phyloP scores from a whole-genome alignment of 2,113 vertebrate species.

The Turnix velox region DNA sequence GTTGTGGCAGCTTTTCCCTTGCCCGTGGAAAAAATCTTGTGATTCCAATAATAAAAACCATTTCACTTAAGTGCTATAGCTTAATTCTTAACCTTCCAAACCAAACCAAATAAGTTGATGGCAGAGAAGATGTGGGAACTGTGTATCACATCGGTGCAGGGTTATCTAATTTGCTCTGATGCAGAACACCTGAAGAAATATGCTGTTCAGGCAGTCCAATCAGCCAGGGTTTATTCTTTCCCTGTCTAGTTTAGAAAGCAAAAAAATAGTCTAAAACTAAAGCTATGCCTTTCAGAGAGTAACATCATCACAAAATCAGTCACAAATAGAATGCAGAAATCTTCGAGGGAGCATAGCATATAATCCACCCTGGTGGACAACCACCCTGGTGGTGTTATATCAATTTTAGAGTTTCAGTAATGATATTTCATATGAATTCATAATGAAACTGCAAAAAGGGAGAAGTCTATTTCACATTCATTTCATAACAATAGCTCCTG shows the following conservation, averaged over 20 bases:
- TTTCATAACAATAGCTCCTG: constrained; percentile 8
- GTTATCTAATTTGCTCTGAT: constrained; percentile 65
- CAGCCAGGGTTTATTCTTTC: constrained; percentile 30
- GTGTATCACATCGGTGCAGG: constrained; percentile 47
- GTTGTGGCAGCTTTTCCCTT: constrained; percentile 50
- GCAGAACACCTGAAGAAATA: constrained; percentile 58
- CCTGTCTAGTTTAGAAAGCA: constrained; percentile 29
- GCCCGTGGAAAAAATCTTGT: constrained; percentile 44
- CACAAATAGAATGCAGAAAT: neutral
- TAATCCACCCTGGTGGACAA: neutral
- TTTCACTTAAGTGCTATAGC: constrained; percentile 39
- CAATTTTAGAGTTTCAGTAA: neutral
- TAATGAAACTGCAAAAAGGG: neutral
- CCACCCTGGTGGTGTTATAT: neutral
- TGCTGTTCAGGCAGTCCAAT: constrained; percentile 33
- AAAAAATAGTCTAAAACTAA: neutral
- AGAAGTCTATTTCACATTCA: neutral
- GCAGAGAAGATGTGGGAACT: constrained; percentile 52
- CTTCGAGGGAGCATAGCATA: neutral
- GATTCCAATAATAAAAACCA: constrained; percentile 64
- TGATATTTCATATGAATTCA: neutral
- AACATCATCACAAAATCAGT: constrained; percentile 25
- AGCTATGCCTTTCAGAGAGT: constrained; percentile 9
- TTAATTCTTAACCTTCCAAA: constrained; percentile 63
- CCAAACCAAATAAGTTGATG: constrained; percentile 55